Conservation (phyloP, 2,797 vertebrate species). For the Adelosebastes latens region DNA sequence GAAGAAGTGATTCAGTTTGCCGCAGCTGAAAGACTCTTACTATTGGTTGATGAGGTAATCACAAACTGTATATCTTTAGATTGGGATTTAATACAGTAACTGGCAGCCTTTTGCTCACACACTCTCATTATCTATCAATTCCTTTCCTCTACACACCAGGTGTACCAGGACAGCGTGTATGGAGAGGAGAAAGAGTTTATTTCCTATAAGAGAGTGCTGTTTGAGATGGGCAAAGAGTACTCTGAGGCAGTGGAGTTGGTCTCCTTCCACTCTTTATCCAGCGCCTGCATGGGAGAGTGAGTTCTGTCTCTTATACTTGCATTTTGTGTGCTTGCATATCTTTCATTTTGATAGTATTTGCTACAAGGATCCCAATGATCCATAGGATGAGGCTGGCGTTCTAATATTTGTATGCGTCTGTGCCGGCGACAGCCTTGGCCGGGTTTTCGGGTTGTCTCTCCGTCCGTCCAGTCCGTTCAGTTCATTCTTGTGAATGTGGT, state of each 20-base stretch:
- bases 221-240: slow-evolving; percentile 83
- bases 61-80: background rate
- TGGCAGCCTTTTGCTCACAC: background rate
- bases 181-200: slow-evolving; percentile 78
- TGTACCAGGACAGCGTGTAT: slow-evolving; percentile 87
- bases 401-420: too few relatives aligned
- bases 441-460: too few relatives aligned
- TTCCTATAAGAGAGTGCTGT: slow-evolving; percentile 90
- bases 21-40: slow-evolving; percentile 83
- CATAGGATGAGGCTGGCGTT: background rate
- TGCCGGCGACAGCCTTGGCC: too few relatives aligned
- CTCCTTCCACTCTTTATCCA: slow-evolving; percentile 88
- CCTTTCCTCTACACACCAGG: slow-evolving; percentile 62
- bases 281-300: slow-evolving; percentile 86
- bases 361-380: background rate
- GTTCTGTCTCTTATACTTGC: slow-evolving; percentile 49
- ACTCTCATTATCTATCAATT: background rate
- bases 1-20: slow-evolving; percentile 87
- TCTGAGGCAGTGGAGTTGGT: slow-evolving; percentile 78
- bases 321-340: background rate
- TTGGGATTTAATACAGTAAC: background rate
- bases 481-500: too few relatives aligned
- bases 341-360: background rate
- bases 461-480: too few relatives aligned
- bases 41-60: slow-evolving; percentile 89